Conservation (phyloP, 1,140 invertebrate genomes). For the Odontomachus brunneus region DNA sequence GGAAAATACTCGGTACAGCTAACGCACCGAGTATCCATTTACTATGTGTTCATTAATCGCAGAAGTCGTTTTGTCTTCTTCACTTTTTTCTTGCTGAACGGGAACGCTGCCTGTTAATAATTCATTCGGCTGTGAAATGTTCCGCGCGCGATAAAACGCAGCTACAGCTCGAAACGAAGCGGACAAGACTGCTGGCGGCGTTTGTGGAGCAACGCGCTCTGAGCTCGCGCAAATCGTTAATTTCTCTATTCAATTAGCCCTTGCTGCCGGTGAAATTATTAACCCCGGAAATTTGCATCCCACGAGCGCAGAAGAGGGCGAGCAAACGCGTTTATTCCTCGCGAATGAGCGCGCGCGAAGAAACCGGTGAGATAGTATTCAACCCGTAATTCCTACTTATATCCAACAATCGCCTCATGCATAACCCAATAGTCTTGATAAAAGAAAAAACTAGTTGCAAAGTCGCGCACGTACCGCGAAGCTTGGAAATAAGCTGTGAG, state of each 20-base stretch:
- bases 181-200: background rate
- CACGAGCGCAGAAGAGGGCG: background rate
- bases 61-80: background rate
- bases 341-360: background rate
- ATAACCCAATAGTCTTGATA: too few species aligned
- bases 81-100: background rate
- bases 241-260: slow-evolving; percentile 32
- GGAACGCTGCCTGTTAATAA: background rate
- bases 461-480: too few species aligned
- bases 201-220: background rate
- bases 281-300: slow-evolving; percentile 19
- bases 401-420: background rate
- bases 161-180: slow-evolving; percentile 11
- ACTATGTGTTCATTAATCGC: background rate
- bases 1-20: background rate
- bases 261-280: slow-evolving; percentile 22
- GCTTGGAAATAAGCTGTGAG: too few species aligned
- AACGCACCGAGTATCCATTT: background rate
- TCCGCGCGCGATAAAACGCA: background rate
- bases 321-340: slow-evolving; percentile 6
- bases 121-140: slow-evolving; percentile 10
- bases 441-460: too few species aligned
- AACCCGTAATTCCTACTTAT: background rate
- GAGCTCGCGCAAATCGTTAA: slow-evolving; percentile 24
- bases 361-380: too few species aligned